Base-by-base conservation (phyloP, 2,888 invertebrate genomes). In the Metallyticus violacea region DNA sequence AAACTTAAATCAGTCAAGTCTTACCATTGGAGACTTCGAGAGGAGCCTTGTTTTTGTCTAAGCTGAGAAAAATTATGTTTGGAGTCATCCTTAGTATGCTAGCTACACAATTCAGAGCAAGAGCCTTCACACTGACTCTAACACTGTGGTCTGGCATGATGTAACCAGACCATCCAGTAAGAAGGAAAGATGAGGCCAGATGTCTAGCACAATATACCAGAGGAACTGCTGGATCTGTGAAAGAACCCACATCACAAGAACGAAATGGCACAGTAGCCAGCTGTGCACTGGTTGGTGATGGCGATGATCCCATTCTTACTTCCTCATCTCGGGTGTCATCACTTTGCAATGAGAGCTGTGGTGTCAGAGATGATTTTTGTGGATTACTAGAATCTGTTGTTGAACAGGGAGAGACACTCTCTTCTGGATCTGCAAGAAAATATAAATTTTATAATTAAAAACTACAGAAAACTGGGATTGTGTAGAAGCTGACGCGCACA, bases 81-180 rank as follows among this genome's bases (percentile, higher is more conserved):
- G 99, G 98, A 89, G 95, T 95, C 28, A 97, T 91, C 77, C 94
- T 94, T 76, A 97, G 92, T 85, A 97, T 94, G 89, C 95, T 95
- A 0, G 96, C 95, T 27, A 99, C 91, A 90, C 97, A 98, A 85
- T 94, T 94, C 26, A 99, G 91, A 0, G 98, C 97, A 77, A 98
- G 94, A 7, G 97, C 96, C 92, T 99, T 98, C 0, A 98, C 96
- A 87, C 98, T 98, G 40, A 99, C 97, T 76, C 99, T 93, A 76
- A 97, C 95, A 27, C 93, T 92, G 91, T 94, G 94, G 91, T 98
- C 98, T 1, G 96, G 92, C 88, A 96, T 94, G 82, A 96, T 90
- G 3, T 93, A 92, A 6, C 94, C 94, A 30, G 92, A 91, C 85
- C 86, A 92, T 0, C 96, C 97, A 22, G 94, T 93, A 30, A 97